Evolutionary conservation across 2,797 vertebrate genomes (phyloP), one percentile per base, ranked within the genome.

Genomic region (Prionace glauca): DNA sequence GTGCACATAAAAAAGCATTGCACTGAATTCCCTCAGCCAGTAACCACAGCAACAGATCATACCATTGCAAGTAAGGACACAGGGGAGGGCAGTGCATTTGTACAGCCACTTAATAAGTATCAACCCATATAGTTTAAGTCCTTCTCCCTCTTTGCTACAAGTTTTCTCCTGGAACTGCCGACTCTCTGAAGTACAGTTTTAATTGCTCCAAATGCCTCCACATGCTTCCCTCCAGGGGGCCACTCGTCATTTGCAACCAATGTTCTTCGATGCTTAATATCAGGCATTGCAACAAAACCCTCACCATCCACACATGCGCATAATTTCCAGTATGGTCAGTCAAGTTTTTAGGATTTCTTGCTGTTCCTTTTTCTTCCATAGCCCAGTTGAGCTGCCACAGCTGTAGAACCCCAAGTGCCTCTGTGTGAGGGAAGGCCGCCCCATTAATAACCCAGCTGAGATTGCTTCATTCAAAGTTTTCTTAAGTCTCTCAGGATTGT

Each of bases 11-110:
- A 88, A 65, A 69, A 32, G 32, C n/a, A 69, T 69, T 92, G 65
- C 90, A 69, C 32, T 92, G n/a, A 92, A 69, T 92, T 92, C 90
- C 65, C 90, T 41, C 32, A 92, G 90, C 32, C 36, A 36, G 90
- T 67, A 92, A 69, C 60, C 88, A 91, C 14, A 62, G 60, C 88
- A 65, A 36, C 62, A 91, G 88, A 91, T 67, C 88, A 91, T 91
- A 92, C 90, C 90, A 92, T 22, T 69, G 90, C 62, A 92, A 92
- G 18, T 67, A 22, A 41, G 18, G 62, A 45, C 90, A 41, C 3
- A 11, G 90, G 90, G n/a, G n/a, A 22, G 20, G 18, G 36, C 18
- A 67, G 62, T 36, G 41, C 62, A 69, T 0, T 10, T 91, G n/a
- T 41, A 41, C 36, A 92, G 62, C 60, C 90, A 29, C 65, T 67